A percentile compares a stretch with the other conserved stretches of the same genome.
phyloP scores from a whole-genome alignment of 2,888 invertebrate genomes.

The Lasioglossum pauxillum region DNA sequence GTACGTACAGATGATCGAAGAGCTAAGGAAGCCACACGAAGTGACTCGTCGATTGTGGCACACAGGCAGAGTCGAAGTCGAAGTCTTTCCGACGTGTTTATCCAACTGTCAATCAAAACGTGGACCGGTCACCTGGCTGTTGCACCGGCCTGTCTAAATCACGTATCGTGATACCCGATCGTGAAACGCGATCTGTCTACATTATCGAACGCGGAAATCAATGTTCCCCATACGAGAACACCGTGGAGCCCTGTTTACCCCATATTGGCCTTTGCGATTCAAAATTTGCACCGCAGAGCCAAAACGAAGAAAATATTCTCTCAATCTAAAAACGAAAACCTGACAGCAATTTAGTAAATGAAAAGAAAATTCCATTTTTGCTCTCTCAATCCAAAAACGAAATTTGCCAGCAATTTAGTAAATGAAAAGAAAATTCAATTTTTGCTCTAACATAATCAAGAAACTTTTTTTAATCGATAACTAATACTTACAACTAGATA shows the following conservation, averaged over 20 bases:
- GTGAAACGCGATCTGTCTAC: slow-evolving; percentile 61
- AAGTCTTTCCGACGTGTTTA: slow-evolving; percentile 78
- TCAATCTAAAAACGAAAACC: neutral
- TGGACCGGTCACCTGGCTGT: slow-evolving; percentile 66
- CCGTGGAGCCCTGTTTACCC: neutral
- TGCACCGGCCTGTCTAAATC: slow-evolving; percentile 69
- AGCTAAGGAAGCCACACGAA: slow-evolving; percentile 56
- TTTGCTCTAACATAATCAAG: too few species aligned
- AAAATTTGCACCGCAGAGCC: neutral
- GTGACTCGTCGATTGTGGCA: slow-evolving; percentile 70
- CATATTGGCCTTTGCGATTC: neutral
- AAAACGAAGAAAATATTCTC: neutral
- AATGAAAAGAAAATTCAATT: neutral
- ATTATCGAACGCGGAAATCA: slow-evolving; percentile 66
- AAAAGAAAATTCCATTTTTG: too few species aligned
- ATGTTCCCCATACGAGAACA: slow-evolving; percentile 30
- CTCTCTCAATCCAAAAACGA: neutral
- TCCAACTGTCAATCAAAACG: slow-evolving; percentile 80
- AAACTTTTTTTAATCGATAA: too few species aligned
- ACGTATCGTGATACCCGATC: slow-evolving; percentile 75
- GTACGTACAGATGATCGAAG: slow-evolving; percentile 32
- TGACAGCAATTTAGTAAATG: neutral
- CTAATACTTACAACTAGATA: too few species aligned
- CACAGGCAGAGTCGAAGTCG: slow-evolving; percentile 49
- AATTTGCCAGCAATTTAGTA: too few species aligned